Percentiles rank a stretch among this genome's conserved stretches.
These are phyloP conservation scores for Brachionus plicatilis DNA, from an alignment of 1,140 invertebrate species.

Conservation along the genomic window DNA sequence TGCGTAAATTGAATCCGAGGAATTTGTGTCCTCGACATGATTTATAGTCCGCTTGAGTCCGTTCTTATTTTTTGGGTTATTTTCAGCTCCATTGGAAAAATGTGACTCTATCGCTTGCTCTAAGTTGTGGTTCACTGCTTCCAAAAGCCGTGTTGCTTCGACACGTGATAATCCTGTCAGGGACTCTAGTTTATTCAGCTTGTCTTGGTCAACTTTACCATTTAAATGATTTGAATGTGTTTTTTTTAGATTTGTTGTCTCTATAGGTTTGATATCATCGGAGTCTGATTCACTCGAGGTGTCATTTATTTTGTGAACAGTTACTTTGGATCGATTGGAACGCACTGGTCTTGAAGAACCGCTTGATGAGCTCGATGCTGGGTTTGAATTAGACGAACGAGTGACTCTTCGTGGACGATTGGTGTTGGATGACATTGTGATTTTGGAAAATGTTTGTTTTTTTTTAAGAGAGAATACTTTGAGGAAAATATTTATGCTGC, in stretches of 20 bases:
- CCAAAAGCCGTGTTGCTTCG: not conserved
- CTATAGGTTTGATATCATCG: not conserved
- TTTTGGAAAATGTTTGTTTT: not conserved
- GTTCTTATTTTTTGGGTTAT: not conserved
- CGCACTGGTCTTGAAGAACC: not conserved
- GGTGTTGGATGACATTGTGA: not conserved
- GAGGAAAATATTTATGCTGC: not conserved
- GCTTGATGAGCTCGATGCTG: not conserved
- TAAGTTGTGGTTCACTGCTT: conserved; percentile 11
- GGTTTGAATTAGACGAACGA: not conserved
- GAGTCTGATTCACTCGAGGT: not conserved
- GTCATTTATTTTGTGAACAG: not conserved
- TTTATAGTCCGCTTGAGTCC: not conserved
- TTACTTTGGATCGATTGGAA: not conserved
- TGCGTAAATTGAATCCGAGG: not conserved
- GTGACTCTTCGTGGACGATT: not conserved
- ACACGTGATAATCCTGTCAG: not conserved
- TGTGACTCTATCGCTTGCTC: conserved; percentile 1
- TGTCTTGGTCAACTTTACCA: not conserved
- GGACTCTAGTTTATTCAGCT: not conserved
- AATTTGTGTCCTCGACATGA: not conserved
- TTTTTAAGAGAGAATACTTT: not conserved
- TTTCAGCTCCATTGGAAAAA: not conserved
- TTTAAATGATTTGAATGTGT: not conserved
- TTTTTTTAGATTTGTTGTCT: not conserved